Conservation (phyloP, 2,888 invertebrate genomes). For the Hypercompe scribonia region DNA sequence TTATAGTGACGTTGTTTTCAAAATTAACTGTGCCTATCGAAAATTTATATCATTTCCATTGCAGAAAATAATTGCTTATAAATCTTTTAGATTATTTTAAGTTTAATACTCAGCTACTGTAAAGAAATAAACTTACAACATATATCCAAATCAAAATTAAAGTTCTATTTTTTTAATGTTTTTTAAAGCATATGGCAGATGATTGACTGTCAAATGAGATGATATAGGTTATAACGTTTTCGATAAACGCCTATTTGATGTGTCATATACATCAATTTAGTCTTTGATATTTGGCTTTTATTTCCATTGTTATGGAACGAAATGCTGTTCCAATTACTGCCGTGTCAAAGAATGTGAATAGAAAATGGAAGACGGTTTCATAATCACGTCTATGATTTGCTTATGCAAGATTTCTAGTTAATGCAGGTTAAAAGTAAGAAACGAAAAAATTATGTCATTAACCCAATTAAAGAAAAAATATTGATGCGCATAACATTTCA, state of each 20-base stretch:
- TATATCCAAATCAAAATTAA: neutral
- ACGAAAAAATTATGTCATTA: neutral
- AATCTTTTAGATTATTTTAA: too few relatives aligned
- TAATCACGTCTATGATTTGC: neutral
- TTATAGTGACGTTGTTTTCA: neutral
- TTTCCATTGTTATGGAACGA: constrained; percentile 4
- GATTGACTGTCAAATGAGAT: constrained; percentile 21
- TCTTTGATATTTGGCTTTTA: constrained; percentile 7
- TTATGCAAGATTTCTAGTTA: neutral
- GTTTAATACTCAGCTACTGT: too few relatives aligned
- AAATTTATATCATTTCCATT: neutral
- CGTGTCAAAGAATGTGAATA: neutral
- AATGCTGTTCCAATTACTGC: neutral
- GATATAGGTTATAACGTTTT: constrained; percentile 38
- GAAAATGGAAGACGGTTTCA: neutral
- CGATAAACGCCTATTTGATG: constrained; percentile 49
- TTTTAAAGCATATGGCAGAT: neutral
- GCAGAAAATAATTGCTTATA: too few relatives aligned
- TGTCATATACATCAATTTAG: constrained; percentile 33
- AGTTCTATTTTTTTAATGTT: neutral
- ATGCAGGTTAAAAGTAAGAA: neutral
- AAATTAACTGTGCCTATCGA: neutral
- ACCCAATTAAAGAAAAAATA: neutral
- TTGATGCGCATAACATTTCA: neutral
- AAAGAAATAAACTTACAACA: too few relatives aligned